Evolutionary conservation across 2,797 vertebrate species (phyloP).

Genomic region (Oreonectes daqikongensis): DNA sequence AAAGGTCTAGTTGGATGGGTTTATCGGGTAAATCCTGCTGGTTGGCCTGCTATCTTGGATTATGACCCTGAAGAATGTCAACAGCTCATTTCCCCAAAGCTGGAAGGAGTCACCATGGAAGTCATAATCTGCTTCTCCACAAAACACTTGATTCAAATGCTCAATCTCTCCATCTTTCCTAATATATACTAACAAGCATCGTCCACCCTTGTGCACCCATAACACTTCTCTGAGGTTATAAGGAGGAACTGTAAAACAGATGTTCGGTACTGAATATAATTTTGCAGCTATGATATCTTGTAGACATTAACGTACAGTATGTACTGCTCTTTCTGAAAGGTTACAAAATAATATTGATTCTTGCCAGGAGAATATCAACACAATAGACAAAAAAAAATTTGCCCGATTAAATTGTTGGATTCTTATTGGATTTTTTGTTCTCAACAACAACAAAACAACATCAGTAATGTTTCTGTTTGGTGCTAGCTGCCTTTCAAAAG

Average conservation of each 20-base stretch:
- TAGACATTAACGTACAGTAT: too few relatives aligned
- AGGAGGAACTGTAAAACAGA: too few relatives aligned
- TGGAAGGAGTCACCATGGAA: conserved; percentile 76
- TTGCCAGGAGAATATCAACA: too few relatives aligned
- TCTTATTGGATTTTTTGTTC: too few relatives aligned
- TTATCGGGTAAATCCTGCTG: conserved; percentile 88
- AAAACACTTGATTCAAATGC: conserved; percentile 81
- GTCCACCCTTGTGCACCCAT: not conserved
- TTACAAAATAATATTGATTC: too few relatives aligned
- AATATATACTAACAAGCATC: conserved; percentile 26
- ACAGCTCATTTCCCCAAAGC: conserved; percentile 89
- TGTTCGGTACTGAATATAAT: too few relatives aligned
- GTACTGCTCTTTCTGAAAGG: too few relatives aligned
- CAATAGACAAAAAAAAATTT: too few relatives aligned
- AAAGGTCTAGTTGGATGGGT: conserved; percentile 84
- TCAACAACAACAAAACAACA: too few relatives aligned
- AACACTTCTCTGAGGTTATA: not conserved
- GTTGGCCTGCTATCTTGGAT: conserved; percentile 84
- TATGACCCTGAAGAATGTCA: conserved; percentile 93
- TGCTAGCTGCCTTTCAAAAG: conserved; percentile 74
- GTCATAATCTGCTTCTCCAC: conserved; percentile 82
- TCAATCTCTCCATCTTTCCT: conserved; percentile 61
- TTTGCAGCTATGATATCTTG: too few relatives aligned
- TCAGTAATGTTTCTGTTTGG: conserved; percentile 56
- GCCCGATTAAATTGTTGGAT: too few relatives aligned